These are phyloP conservation scores for Acanthopagrus latus DNA, from an alignment of 2,797 vertebrate species.

Conservation along the genomic window DNA sequence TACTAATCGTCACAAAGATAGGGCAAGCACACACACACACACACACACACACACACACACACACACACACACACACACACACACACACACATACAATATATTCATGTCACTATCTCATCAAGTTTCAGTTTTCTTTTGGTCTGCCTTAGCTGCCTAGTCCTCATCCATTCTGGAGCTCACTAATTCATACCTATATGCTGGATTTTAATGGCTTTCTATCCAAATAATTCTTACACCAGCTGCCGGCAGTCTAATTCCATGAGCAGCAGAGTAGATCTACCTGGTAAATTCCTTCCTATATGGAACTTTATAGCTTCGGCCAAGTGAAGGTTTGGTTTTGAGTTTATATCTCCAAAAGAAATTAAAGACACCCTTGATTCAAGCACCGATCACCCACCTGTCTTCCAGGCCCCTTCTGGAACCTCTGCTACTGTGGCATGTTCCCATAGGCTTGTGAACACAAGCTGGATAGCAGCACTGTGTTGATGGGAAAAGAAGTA, in stretches of 20 bases:
- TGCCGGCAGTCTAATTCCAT: constrained; percentile 28
- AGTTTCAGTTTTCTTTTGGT: constrained; percentile 10
- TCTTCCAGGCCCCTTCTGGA: constrained; percentile 4
- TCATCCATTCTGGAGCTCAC: not conserved
- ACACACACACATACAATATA: too few species aligned
- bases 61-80: too few species aligned
- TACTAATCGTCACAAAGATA: not conserved
- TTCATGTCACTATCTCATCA: not conserved
- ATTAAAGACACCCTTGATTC: constrained; percentile 23
- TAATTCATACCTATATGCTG: not conserved
- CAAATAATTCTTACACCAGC: constrained; percentile 22
- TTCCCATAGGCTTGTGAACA: constrained; percentile 22
- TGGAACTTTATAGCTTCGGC: constrained; percentile 24
- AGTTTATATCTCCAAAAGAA: constrained; percentile 33
- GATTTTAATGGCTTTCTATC: constrained; percentile 7
- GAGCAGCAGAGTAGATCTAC: constrained; percentile 30
- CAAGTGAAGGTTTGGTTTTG: constrained; percentile 24
- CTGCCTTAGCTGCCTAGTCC: not conserved
- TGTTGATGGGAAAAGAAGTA: constrained; percentile 28
- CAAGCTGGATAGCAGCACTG: constrained; percentile 22
- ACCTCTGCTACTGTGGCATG: not conserved
- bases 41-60: too few species aligned
- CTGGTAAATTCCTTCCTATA: constrained; percentile 13
- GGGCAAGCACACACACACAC: not conserved
- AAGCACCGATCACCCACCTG: constrained; percentile 3